Base-by-base conservation (phyloP, 37 sponge, comb jelly and placozoan species). In the Ephydatia muelleri region DNA sequence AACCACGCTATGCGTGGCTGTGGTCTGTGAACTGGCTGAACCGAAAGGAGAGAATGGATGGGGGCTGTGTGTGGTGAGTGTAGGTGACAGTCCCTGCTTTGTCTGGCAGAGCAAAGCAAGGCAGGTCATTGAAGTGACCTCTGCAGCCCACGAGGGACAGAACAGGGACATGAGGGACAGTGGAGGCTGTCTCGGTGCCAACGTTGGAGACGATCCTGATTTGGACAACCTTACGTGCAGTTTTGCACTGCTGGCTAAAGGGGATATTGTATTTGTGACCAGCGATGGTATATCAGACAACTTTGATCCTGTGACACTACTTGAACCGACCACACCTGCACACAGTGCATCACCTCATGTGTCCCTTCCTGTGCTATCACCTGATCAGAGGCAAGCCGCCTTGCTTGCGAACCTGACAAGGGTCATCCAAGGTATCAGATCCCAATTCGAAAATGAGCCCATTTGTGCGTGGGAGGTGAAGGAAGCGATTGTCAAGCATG, bases 231-330 rank as follows among this genome's bases (percentile, higher is more conserved):
- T 95, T 19, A 23, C 75, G 22, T 92, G 92, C 73, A 85, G 84
- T 67, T 86, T 89, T 64, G 81, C 79, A 5, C 89, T 90, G 0
- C 68, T 95, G 0, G 49, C 78, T 3, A 73, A 71, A 12, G 75
- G 65, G 0, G 95, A 95, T 29, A 72, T 95, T 12, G 87, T 95
- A 19, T 92, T 95, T 77, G 49, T 89, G 38, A 47, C 82, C 25
- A 86, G 81, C 29, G 95, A 95, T 70, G 95, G 95, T n/a, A 19
- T 95, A 0, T 85, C 86, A 1, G 95, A 95, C 84, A 95, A 95
- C 72, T 84, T 86, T 48, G 95, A 95, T 66, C 92, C 92, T n/a
- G 95, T 95, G 2, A 49, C 76, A 9, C 87, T 85, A 0, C 71
- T 82, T 65, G 73, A 79, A 31, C 91, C 88, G 26, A 32, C 31